Percentiles rank a stretch among this genome's conserved stretches.
Conservation (phyloP, 2,113 vertebrate species). For the Merops nubicus region DNA sequence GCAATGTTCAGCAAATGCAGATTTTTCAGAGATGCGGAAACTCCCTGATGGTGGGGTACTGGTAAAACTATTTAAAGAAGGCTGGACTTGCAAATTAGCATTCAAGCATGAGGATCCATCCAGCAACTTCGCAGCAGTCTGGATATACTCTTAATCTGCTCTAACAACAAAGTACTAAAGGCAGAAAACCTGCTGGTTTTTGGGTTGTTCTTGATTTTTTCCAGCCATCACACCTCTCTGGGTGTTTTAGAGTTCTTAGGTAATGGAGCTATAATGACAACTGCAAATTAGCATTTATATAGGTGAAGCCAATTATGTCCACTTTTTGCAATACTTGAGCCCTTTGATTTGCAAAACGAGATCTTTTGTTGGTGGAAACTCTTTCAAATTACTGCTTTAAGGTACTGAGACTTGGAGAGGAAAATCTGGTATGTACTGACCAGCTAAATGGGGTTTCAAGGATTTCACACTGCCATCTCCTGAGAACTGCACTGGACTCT, state of each 20-base stretch:
- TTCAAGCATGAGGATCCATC: neutral
- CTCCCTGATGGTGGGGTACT: neutral
- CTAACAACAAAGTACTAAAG: neutral
- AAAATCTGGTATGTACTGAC: neutral
- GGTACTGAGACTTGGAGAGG: neutral
- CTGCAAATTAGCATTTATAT: neutral
- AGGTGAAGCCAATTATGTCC: neutral
- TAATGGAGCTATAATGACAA: neutral
- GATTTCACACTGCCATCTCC: neutral
- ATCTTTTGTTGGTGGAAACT: neutral
- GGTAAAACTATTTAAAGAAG: neutral
- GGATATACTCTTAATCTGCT: neutral
- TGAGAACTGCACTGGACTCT: slow-evolving; percentile 21
- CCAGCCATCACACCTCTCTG: neutral
- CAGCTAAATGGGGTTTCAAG: neutral
- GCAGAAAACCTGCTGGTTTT: slow-evolving; percentile 13
- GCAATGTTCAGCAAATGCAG: neutral
- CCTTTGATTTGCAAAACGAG: neutral
- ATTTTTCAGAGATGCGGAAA: neutral
- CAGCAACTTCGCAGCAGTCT: neutral
- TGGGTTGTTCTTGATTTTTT: slow-evolving; percentile 21
- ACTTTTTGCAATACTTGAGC: neutral
- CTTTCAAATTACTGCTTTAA: neutral
- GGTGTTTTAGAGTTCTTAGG: neutral
- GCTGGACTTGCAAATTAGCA: neutral